A percentile compares a stretch with the other conserved stretches of the same genome.
phyloP scores from a whole-genome alignment of 2,797 vertebrate species.

The Hyperoplus lanceolatus region DNA sequence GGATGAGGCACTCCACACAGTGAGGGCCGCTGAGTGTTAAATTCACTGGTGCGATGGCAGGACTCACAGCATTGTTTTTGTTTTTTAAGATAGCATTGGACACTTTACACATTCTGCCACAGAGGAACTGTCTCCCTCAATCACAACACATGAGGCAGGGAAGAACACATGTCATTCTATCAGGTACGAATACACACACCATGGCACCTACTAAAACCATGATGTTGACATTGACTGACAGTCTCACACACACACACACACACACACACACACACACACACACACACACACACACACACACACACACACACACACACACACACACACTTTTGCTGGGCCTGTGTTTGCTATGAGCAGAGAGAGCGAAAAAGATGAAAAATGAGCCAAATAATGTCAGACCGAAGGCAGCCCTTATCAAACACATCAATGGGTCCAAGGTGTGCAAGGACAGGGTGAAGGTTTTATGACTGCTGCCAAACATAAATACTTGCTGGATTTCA shows the following conservation, averaged over 20 bases:
- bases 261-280: slow-evolving; percentile 28
- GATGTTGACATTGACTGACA: slow-evolving; percentile 43
- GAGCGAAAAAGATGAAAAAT: slow-evolving; percentile 73
- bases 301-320: slow-evolving; percentile 26
- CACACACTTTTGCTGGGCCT: slow-evolving; percentile 3
- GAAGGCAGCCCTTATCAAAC: slow-evolving; percentile 76
- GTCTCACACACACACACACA: slow-evolving; percentile 41
- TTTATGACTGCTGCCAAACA: slow-evolving; percentile 75
- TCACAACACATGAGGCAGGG: slow-evolving; percentile 41
- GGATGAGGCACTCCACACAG: slow-evolving; percentile 14
- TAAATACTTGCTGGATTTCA: slow-evolving; percentile 74
- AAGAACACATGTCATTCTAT: slow-evolving; percentile 61
- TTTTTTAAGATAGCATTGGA: slow-evolving; percentile 16
- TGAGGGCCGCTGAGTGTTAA: slow-evolving; percentile 11
- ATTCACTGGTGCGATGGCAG: slow-evolving; percentile 13
- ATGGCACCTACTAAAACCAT: slow-evolving; percentile 28
- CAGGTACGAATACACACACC: slow-evolving; percentile 18
- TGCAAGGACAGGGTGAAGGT: slow-evolving; percentile 75
- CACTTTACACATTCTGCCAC: slow-evolving; percentile 18
- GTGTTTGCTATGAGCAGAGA: slow-evolving; percentile 45
- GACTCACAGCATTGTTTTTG: slow-evolving; percentile 16
- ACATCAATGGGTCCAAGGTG: slow-evolving; percentile 75
- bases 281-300: slow-evolving; percentile 60
- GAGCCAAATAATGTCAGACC: slow-evolving; percentile 75
- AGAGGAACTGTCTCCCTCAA: slow-evolving; percentile 38